A percentile compares a stretch with the other conserved stretches of the same genome.
phyloP scores from a whole-genome alignment of 2,113 vertebrate species.

The Cyprinodon brontotheroides region DNA sequence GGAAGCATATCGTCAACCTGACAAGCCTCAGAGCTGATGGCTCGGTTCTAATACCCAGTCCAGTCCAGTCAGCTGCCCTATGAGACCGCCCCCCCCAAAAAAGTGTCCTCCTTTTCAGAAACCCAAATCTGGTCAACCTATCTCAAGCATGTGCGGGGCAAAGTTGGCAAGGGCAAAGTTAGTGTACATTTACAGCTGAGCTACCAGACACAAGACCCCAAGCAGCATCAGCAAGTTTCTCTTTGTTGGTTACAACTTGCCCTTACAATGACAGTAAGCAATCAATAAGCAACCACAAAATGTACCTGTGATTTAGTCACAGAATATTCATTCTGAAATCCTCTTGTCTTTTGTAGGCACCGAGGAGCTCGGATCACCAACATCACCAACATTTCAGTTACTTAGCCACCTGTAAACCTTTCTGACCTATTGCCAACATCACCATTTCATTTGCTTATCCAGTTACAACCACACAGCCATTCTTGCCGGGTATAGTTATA shows the following conservation, averaged over 20 bases:
- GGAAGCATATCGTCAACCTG: no score
- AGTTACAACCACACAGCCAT: neutral
- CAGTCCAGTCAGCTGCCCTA: no score
- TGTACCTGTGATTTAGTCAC: neutral
- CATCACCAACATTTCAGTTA: neutral
- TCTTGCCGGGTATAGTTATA: no score
- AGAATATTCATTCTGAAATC: neutral
- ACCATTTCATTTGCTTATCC: neutral
- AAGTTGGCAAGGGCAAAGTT: neutral
- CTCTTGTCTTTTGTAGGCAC: slow-evolving; percentile 17
- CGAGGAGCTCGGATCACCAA: accelerated
- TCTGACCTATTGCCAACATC: neutral
- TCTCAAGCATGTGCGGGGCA: neutral
- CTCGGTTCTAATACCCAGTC: no score
- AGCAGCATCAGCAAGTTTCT: neutral
- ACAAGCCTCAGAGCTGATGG: no score
- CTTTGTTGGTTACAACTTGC: neutral
- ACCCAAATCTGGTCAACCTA: no score
- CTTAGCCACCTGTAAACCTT: no score
- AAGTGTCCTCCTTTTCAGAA: no score
- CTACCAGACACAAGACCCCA: neutral
- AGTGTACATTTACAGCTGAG: slow-evolving; percentile 3
- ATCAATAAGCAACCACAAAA: neutral
- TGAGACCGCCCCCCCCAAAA: no score
- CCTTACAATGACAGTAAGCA: slow-evolving; percentile 2